Percentiles rank a stretch among this genome's conserved stretches.
Evolutionary conservation across 2,113 vertebrate species (phyloP).

Genomic region (Peromyscus polionotus): DNA sequence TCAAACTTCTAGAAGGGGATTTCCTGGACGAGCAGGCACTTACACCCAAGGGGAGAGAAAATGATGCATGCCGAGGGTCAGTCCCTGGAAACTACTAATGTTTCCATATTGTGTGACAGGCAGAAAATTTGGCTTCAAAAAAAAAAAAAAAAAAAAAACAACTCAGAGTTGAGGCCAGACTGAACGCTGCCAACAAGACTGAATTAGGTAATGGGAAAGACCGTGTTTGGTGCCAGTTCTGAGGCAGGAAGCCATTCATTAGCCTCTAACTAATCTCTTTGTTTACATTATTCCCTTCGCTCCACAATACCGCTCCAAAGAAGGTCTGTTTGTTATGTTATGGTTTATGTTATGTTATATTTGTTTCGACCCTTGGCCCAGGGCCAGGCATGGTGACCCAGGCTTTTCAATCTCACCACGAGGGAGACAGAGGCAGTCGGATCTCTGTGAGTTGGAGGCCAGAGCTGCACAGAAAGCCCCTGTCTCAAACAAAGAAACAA

Average conservation of each 20-base stretch:
- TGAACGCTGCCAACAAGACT: constrained; percentile 50
- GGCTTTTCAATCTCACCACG: neutral
- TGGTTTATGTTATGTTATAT: neutral
- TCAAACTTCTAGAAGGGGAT: neutral
- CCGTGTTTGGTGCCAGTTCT: constrained; percentile 44
- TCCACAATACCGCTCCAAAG: constrained; percentile 36
- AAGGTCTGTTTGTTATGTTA: constrained; percentile 27
- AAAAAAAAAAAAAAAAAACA: neutral
- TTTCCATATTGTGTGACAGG: neutral
- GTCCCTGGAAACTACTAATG: constrained; percentile 16
- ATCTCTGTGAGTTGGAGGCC: neutral
- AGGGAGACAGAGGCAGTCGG: neutral
- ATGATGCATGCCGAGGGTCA: neutral
- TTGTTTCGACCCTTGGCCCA: neutral
- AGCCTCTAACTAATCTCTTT: constrained; percentile 73
- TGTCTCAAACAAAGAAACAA: neutral
- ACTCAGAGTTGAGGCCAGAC: neutral
- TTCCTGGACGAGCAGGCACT: neutral
- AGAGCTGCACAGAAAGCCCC: neutral
- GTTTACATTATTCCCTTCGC: constrained; percentile 69
- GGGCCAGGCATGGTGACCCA: no score
- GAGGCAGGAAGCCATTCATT: constrained; percentile 75
- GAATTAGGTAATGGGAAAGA: constrained; percentile 69
- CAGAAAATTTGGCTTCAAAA: neutral
- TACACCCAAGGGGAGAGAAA: constrained; percentile 2